These are phyloP conservation scores for Eleginops maclovinus DNA, from an alignment of 2,113 vertebrate genomes.

Conservation along the genomic window DNA sequence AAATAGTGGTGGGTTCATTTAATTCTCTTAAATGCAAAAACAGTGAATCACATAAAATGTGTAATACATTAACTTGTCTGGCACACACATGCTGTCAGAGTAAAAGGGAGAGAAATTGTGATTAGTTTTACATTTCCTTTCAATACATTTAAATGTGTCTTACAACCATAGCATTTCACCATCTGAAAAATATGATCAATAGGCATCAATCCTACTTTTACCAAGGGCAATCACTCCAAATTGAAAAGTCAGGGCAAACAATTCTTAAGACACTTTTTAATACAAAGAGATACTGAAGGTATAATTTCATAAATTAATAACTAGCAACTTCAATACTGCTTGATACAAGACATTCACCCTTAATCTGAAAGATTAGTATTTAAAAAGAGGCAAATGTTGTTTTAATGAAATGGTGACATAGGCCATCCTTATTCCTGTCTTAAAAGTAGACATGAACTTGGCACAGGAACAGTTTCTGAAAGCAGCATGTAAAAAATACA, in stretches of 20 bases:
- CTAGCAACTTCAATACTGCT: constrained; percentile 48
- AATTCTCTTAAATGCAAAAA: constrained; percentile 43
- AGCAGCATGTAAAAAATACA: constrained; percentile 58
- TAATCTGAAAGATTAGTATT: constrained; percentile 24
- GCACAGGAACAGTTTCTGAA: constrained; percentile 50
- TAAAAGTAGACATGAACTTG: constrained; percentile 28
- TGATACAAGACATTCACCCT: constrained; percentile 25
- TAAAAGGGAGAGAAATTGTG: constrained; percentile 17
- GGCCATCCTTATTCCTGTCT: constrained; percentile 19
- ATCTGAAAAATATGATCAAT: neutral
- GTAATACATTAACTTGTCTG: constrained; percentile 24
- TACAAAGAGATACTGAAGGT: constrained; percentile 47
- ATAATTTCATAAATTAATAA: constrained; percentile 35
- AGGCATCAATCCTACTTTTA: constrained; percentile 3
- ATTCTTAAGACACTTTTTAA: constrained; percentile 25
- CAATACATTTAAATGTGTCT: constrained; percentile 15
- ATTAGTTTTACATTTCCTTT: constrained; percentile 30
- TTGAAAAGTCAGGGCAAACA: constrained; percentile 11
- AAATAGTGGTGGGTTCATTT: constrained; percentile 37
- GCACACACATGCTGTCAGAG: constrained; percentile 37
- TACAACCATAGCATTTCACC: constrained; percentile 20
- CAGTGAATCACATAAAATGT: constrained; percentile 24
- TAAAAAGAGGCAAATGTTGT: constrained; percentile 56
- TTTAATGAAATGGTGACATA: constrained; percentile 27
- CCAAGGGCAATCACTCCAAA: constrained; percentile 14